phyloP scores from a whole-genome alignment of 2,113 vertebrate species.

The Tetrao urogallus region DNA sequence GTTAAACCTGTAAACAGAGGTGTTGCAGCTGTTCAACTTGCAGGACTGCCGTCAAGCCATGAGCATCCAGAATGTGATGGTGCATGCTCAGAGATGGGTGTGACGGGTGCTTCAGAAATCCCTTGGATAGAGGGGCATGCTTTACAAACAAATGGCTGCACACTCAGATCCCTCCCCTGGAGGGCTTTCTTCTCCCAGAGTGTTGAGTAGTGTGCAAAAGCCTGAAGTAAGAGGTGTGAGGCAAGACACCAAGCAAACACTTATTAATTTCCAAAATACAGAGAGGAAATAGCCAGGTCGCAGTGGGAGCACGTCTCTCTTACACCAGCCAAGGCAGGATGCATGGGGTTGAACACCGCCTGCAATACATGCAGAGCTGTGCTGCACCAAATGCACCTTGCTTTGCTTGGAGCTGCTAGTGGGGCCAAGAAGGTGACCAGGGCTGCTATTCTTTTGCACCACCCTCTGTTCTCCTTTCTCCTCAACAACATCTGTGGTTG shows the following conservation, averaged over 20 bases:
- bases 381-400: neutral
- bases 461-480: neutral
- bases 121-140: neutral
- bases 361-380: neutral
- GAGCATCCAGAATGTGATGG: neutral
- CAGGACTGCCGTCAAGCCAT: neutral
- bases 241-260: neutral
- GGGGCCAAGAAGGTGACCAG: neutral
- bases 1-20: neutral
- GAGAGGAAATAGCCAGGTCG: neutral
- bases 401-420: neutral
- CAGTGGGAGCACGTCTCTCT: accelerated
- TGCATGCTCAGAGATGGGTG: neutral
- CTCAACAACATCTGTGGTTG: neutral
- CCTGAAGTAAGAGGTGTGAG: neutral
- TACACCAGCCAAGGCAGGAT: neutral
- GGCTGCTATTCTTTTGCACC: neutral
- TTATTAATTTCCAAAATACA: neutral
- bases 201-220: neutral
- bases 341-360: no score
- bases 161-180: neutral
- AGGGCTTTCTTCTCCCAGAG: neutral
- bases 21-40: neutral
- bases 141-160: neutral
- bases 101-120: neutral